Percentiles rank a stretch among this genome's conserved stretches.
These are phyloP conservation scores for Patella depressa DNA, from an alignment of 2,888 invertebrate genomes.

Conservation along the genomic window DNA sequence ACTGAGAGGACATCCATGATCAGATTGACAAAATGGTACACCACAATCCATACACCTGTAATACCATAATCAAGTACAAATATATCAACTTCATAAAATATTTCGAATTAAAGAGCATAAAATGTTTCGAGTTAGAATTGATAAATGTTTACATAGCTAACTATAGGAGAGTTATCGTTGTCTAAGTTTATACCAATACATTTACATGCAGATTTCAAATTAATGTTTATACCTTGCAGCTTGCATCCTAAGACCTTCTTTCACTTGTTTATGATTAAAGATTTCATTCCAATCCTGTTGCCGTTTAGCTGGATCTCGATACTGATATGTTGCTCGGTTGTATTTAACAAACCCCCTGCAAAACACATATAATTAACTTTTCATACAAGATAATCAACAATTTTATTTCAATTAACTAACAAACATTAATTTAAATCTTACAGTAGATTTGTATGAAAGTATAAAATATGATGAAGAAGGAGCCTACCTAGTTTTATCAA, in stretches of 20 bases:
- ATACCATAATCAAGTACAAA: neutral
- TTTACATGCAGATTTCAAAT: no score
- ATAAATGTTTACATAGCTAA: no score
- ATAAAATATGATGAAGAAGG: neutral
- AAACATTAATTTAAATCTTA: neutral
- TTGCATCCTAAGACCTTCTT: conserved; percentile 78
- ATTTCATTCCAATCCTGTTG: conserved; percentile 97
- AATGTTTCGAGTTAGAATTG: no score
- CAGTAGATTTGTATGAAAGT: neutral
- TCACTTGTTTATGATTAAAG: conserved; percentile 87
- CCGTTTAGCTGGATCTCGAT: conserved; percentile 88
- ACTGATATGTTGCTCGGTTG: conserved; percentile 87
- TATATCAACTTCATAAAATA: no score
- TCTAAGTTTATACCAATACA: no score
- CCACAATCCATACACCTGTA: conserved; percentile 96
- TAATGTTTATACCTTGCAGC: conserved; percentile 57
- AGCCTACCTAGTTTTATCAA: conserved; percentile 82
- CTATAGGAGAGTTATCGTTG: no score
- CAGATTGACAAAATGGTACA: conserved; percentile 96
- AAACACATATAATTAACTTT: neutral
- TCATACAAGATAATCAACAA: neutral
- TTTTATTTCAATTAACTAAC: neutral
- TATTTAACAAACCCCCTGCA: conserved; percentile 95
- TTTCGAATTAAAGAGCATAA: accelerated
- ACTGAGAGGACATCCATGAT: conserved; percentile 95